Evolutionary conservation across 2,113 vertebrate species (phyloP).

Genomic region (Chinchilla lanigera): DNA sequence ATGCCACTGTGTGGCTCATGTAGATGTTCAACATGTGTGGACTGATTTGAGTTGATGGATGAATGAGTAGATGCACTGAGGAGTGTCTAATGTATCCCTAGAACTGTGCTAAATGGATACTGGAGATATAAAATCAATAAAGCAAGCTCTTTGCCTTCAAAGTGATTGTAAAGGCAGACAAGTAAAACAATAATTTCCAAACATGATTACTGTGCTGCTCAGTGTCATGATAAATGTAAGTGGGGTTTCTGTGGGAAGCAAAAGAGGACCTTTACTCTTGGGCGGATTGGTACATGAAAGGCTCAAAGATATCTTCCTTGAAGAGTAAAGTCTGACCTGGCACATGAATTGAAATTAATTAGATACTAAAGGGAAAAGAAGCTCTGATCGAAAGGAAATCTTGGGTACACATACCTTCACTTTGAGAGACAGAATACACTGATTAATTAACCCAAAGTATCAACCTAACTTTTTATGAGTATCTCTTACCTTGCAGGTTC

Average conservation of each 20-base stretch:
- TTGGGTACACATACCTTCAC: not conserved
- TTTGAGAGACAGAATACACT: not conserved
- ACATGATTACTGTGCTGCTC: not conserved
- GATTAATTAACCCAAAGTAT: not conserved
- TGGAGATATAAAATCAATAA: not conserved
- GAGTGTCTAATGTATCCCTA: not conserved
- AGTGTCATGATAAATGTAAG: not conserved
- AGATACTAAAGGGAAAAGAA: not conserved
- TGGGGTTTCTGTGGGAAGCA: not conserved
- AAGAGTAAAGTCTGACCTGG: not conserved
- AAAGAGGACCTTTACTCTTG: not conserved
- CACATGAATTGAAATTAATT: not conserved
- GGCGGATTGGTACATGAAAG: not conserved
- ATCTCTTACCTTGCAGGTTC: not conserved
- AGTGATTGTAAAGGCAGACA: not conserved
- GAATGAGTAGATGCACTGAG: not conserved
- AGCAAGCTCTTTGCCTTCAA: not conserved
- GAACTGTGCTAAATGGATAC: not conserved
- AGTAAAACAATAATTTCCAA: not conserved
- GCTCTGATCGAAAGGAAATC: not conserved
- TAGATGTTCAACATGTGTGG: not conserved
- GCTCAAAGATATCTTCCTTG: not conserved
- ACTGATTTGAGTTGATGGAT: not conserved
- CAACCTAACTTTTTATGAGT: not conserved
- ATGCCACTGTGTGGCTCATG: not conserved